phyloP scores from a whole-genome alignment of 2,113 vertebrate genomes.

The Castor canadensis region DNA sequence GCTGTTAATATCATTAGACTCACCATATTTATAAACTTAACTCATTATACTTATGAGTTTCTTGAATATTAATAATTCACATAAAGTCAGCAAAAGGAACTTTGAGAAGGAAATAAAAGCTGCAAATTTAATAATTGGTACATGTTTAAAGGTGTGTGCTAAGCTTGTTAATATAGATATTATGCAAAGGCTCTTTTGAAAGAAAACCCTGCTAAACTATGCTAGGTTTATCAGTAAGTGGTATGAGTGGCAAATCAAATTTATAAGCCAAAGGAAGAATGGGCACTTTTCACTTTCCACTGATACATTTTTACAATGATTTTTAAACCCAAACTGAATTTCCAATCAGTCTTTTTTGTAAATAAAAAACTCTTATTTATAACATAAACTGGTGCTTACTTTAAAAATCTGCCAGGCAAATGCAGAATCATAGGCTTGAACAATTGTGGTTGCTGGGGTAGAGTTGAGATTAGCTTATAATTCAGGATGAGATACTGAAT shows the following conservation, averaged over 20 bases:
- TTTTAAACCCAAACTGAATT: neutral
- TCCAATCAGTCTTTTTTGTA: neutral
- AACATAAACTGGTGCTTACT: neutral
- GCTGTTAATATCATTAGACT: too few species aligned
- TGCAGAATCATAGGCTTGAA: neutral
- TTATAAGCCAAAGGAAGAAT: neutral
- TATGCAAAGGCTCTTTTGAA: neutral
- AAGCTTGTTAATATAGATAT: neutral
- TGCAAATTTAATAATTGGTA: neutral
- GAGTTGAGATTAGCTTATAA: neutral
- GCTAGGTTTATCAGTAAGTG: neutral
- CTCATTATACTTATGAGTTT: neutral
- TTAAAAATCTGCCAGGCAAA: neutral
- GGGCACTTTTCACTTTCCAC: neutral
- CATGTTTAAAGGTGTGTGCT: neutral
- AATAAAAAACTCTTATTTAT: neutral
- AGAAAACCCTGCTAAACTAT: neutral
- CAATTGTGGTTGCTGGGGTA: neutral
- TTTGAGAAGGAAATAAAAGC: neutral
- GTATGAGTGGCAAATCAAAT: neutral
- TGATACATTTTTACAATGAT: constrained; percentile 7
- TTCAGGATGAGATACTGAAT: neutral
- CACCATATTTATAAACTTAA: neutral
- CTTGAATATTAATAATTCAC: neutral
- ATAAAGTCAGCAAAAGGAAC: constrained; percentile 15